A percentile compares a stretch with the other conserved stretches of the same genome.
Evolutionary conservation across 2,113 vertebrate genomes (phyloP).

Genomic region (Tychaedon coryphoeus): DNA sequence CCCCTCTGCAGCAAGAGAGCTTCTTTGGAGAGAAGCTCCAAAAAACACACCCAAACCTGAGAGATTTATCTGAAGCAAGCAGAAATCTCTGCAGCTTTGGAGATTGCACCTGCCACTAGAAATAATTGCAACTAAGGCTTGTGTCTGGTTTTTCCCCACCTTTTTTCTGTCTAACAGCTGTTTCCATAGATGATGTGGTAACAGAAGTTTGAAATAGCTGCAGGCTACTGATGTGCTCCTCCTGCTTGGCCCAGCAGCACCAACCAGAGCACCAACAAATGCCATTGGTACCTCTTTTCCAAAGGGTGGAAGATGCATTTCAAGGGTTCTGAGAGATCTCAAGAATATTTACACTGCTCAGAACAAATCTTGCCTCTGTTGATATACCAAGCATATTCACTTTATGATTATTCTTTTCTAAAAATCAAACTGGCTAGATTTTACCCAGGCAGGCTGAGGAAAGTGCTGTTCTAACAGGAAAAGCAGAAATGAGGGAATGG

Average conservation of each 20-base stretch:
- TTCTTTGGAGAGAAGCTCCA: not conserved
- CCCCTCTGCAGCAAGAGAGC: not conserved
- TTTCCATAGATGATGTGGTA: not conserved
- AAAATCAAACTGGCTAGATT: not conserved
- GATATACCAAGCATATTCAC: not conserved
- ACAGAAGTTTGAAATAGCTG: not conserved
- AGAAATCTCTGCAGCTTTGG: conserved; percentile 28
- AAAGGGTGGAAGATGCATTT: not conserved
- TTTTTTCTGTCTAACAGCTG: not conserved
- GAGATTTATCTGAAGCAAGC: not conserved
- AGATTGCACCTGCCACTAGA: conserved; percentile 20
- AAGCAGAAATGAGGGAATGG: not conserved
- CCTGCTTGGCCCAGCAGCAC: not conserved
- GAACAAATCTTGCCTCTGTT: not conserved
- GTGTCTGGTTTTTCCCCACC: not conserved
- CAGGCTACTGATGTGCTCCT: not conserved
- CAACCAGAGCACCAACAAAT: not conserved
- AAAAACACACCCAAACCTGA: not conserved
- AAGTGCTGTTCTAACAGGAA: not conserved
- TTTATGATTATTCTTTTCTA: not conserved
- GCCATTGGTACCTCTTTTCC: not conserved
- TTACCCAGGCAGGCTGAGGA: not conserved
- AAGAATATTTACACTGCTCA: not conserved
- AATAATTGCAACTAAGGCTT: not conserved
- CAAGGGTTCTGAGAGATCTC: not conserved